phyloP scores from a whole-genome alignment of 2,888 invertebrate species.

The Julus scanicus region DNA sequence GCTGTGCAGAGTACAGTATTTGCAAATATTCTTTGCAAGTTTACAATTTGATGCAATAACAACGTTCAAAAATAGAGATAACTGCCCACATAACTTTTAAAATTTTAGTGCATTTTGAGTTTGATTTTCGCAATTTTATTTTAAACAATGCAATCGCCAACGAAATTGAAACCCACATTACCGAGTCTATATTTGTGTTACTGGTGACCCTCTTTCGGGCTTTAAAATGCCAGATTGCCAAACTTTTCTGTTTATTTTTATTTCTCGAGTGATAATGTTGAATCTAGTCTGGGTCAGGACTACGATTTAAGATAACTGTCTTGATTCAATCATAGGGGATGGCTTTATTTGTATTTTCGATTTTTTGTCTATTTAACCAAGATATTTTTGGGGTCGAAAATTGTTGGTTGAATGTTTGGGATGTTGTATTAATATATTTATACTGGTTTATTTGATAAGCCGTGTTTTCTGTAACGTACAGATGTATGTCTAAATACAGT shows the following conservation, averaged over 20 bases:
- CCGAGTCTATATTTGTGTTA: background rate
- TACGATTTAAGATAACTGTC: background rate
- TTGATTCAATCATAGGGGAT: background rate
- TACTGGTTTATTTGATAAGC: background rate
- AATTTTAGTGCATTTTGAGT: too few relatives aligned
- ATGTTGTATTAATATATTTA: background rate
- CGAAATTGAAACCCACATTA: background rate
- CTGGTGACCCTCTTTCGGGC: background rate
- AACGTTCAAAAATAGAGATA: too few relatives aligned
- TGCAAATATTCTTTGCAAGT: too few relatives aligned
- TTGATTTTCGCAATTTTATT: too few relatives aligned
- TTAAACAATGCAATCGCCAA: too few relatives aligned
- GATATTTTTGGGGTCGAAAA: background rate
- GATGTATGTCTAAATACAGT: background rate
- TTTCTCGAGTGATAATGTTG: background rate
- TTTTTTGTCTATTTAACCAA: background rate
- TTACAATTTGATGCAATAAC: too few relatives aligned
- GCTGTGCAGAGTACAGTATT: too few relatives aligned
- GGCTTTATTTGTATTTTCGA: background rate
- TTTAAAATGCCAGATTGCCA: background rate
- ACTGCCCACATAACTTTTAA: too few relatives aligned
- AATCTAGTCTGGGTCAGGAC: slow-evolving; percentile 13
- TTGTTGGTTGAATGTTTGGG: background rate
- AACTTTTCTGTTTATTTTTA: background rate
- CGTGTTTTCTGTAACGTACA: background rate